Conservation (phyloP, 2,888 invertebrate species). For the Phragmatobia fuliginosa region DNA sequence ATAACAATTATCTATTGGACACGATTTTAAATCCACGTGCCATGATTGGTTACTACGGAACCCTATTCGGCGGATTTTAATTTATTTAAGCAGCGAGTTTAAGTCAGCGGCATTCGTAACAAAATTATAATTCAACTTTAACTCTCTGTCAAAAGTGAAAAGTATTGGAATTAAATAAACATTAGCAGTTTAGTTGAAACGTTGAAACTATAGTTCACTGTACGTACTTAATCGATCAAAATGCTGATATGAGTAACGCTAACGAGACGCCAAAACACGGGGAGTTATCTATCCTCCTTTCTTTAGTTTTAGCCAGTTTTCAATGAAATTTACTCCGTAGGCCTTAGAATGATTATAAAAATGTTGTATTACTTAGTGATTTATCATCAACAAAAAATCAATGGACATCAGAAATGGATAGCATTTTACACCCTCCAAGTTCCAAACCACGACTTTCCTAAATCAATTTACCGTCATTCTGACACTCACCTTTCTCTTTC, state of each 20-base stretch:
- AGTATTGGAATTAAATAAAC: neutral
- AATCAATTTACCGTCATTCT: neutral
- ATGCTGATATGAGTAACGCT: neutral
- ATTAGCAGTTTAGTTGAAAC: neutral
- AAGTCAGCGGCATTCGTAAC: neutral
- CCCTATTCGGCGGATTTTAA: too few relatives aligned
- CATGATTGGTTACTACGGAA: too few relatives aligned
- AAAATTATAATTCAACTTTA: too few relatives aligned
- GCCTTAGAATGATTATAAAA: neutral
- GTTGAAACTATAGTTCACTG: neutral
- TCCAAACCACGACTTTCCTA: neutral
- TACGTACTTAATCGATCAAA: neutral
- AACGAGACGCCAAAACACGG: neutral
- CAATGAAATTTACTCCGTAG: neutral
- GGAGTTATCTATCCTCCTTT: neutral
- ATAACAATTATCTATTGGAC: too few relatives aligned
- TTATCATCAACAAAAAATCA: slow-evolving; percentile 1
- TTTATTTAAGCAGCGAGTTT: neutral
- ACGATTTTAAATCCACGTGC: too few relatives aligned
- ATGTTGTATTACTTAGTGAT: neutral
- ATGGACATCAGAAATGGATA: slow-evolving; percentile 1
- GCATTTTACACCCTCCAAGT: neutral
- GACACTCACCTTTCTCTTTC: slow-evolving; percentile 26
- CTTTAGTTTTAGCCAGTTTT: neutral
- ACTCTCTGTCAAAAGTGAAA: neutral